A percentile compares a stretch with the other conserved stretches of the same genome.
These are phyloP conservation scores for Selenia dentaria DNA, from an alignment of 2,888 invertebrate genomes.

Conservation along the genomic window DNA sequence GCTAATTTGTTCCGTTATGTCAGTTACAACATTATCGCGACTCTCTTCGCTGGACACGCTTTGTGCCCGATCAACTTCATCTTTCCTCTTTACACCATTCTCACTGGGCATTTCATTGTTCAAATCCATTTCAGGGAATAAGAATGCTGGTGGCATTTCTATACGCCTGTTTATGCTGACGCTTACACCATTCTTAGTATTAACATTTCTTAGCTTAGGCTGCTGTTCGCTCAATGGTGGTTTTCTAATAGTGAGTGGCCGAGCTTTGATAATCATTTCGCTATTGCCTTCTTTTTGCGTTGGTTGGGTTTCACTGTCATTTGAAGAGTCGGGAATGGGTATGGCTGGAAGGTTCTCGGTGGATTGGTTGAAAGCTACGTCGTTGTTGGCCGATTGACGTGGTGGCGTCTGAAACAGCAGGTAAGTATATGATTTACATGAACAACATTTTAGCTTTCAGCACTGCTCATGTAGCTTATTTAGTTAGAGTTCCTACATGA, in stretches of 20 bases:
- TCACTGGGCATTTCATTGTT: constrained; percentile 73
- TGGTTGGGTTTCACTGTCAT: constrained; percentile 57
- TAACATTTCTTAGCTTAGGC: constrained; percentile 88
- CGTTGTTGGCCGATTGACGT: constrained; percentile 76
- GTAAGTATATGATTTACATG: too few species aligned
- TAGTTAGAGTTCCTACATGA: too few species aligned
- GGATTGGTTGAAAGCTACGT: constrained; percentile 59
- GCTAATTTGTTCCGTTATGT: constrained; percentile 79
- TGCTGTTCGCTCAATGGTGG: constrained; percentile 93
- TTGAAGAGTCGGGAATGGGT: constrained; percentile 59
- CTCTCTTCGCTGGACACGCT: constrained; percentile 72
- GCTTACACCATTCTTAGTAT: constrained; percentile 85
- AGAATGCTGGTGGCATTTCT: constrained; percentile 93
- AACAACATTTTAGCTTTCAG: too few species aligned
- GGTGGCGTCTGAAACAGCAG: constrained; percentile 73
- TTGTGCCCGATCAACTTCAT: constrained; percentile 73
- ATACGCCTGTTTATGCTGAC: constrained; percentile 89
- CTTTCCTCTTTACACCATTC: constrained; percentile 69
- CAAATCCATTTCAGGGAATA: constrained; percentile 90
- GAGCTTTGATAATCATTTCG: constrained; percentile 89
- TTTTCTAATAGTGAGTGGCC: constrained; percentile 93
- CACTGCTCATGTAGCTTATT: too few species aligned
- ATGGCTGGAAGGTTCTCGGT: constrained; percentile 65
- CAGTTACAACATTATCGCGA: constrained; percentile 67
- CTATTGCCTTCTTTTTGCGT: constrained; percentile 73